phyloP scores from a whole-genome alignment of 2,888 invertebrate genomes.

The Scrobipalpa costella region DNA sequence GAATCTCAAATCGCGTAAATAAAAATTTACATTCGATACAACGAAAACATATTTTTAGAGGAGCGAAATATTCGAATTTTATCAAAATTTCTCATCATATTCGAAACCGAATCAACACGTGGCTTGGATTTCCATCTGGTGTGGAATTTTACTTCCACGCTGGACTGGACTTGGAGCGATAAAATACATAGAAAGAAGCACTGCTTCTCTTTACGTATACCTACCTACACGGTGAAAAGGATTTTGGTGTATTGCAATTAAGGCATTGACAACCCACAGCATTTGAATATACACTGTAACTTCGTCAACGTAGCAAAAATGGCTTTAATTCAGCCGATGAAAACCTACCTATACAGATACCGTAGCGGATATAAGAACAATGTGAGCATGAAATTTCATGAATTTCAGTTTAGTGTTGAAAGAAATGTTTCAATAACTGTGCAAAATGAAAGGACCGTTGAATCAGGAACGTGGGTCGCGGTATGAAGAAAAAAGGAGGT shows the following conservation, averaged over 20 bases:
- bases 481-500: background rate
- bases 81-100: conserved; percentile 18
- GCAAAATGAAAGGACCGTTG: conserved; percentile 7
- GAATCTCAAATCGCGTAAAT: conserved; percentile 53
- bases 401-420: background rate
- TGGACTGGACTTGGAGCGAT: too few relatives aligned
- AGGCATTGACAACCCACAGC: too few relatives aligned
- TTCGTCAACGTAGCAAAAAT: too few relatives aligned
- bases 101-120: conserved; percentile 20
- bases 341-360: too few relatives aligned
- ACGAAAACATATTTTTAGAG: conserved; percentile 42
- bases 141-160: background rate
- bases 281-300: too few relatives aligned
- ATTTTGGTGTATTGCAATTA: too few relatives aligned
- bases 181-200: too few relatives aligned
- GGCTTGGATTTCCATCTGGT: background rate
- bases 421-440: conserved; percentile 18
- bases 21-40: conserved; percentile 59
- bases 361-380: too few relatives aligned
- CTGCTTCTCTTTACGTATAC: too few relatives aligned
- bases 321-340: too few relatives aligned
- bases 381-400: background rate
- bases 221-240: too few relatives aligned
- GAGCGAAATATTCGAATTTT: conserved; percentile 10
- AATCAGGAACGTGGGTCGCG: background rate